phyloP scores from a whole-genome alignment of 1,140 invertebrate species.

The Zaprionus ghesquierei region DNA sequence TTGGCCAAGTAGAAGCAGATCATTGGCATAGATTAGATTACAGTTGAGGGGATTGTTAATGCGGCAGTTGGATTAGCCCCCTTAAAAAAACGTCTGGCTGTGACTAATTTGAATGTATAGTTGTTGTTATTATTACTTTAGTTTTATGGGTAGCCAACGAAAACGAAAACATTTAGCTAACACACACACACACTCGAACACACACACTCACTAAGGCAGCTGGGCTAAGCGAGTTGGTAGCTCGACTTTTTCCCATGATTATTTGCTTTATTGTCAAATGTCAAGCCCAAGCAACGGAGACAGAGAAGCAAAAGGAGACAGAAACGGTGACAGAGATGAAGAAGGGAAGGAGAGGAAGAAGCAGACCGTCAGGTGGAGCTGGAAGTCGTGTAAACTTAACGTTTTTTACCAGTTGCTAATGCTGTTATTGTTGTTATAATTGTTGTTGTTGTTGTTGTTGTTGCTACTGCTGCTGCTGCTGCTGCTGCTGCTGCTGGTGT shows the following conservation, averaged over 20 bases:
- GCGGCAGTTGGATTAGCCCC: background rate
- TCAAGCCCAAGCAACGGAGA: constrained; percentile 57
- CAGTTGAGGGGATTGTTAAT: background rate
- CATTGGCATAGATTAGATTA: background rate
- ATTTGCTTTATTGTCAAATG: constrained; percentile 82
- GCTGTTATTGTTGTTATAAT: constrained; percentile 48
- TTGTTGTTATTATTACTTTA: constrained; percentile 3
- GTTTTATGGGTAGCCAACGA: constrained; percentile 27
- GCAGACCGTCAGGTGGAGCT: constrained; percentile 61
- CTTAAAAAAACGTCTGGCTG: background rate
- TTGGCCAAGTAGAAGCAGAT: background rate
- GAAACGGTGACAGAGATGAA: background rate
- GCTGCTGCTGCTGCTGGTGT: background rate
- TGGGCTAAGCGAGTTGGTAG: constrained; percentile 24
- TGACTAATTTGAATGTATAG: background rate
- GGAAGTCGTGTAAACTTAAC: constrained; percentile 76
- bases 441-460: constrained; percentile 34
- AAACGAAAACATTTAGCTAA: constrained; percentile 38
- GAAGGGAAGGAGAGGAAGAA: background rate
- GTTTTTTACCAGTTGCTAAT: constrained; percentile 51
- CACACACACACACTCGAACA: constrained; percentile 4
- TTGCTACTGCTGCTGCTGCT: background rate
- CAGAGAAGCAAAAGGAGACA: constrained; percentile 5
- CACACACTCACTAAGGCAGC: background rate
- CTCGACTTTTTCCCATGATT: constrained; percentile 80